Evolutionary conservation across 2,113 vertebrate species (phyloP).

Genomic region (Actinemys pallida): DNA sequence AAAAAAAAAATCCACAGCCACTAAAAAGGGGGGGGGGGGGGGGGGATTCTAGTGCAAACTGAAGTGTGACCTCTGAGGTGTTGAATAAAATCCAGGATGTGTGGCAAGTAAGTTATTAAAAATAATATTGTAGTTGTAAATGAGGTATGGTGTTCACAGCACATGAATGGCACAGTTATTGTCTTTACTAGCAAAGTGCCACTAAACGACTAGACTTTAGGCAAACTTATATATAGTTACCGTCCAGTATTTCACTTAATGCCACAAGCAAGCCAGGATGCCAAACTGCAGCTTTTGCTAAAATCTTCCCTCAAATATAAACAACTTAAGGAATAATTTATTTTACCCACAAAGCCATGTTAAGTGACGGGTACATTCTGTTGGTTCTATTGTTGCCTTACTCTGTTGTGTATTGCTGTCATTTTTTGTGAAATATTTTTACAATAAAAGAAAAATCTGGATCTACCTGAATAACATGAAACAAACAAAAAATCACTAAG

Average conservation of each 20-base stretch:
- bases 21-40: not conserved
- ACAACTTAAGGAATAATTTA: not conserved
- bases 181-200: not conserved
- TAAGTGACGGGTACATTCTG: conserved; percentile 54
- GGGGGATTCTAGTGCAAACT: not conserved
- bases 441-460: conserved; percentile 31
- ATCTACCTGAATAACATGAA: conserved; percentile 53
- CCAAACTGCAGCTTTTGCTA: conserved; percentile 16
- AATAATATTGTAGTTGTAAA: not conserved
- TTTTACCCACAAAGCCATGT: conserved; percentile 62
- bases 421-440: not conserved
- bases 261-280: conserved; percentile 33
- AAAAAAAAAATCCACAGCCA: not conserved
- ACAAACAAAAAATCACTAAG: conserved; percentile 62
- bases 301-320: not conserved
- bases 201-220: conserved; percentile 14
- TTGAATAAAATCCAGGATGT: not conserved
- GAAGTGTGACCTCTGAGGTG: conserved; percentile 7
- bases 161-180: not conserved
- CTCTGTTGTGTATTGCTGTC: not conserved
- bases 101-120: not conserved
- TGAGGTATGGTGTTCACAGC: not conserved
- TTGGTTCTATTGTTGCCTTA: conserved; percentile 71
- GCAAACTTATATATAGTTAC: not conserved
- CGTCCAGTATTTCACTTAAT: not conserved